Base-by-base conservation (phyloP, 2,797 vertebrate genomes). In the Pyrocephalus nanus region DNA sequence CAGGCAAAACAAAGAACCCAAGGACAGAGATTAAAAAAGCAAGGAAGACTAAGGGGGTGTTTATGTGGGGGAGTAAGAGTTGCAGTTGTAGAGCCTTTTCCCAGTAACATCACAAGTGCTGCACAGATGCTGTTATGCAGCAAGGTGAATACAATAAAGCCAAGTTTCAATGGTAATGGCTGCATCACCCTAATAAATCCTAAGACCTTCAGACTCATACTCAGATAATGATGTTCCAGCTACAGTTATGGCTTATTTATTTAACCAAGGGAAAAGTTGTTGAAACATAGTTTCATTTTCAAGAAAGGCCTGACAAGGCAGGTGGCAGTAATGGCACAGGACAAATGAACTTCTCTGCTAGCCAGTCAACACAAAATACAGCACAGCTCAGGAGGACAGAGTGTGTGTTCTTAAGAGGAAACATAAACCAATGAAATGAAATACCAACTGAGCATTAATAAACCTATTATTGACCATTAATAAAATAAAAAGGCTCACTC, bases 261-360 rank as follows among this genome's bases (percentile, higher is more conserved):
- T 95, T 96, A 96, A 95, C 61, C 88, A 96, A 95, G 94, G 91
- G 86, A 88, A 95, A 91, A 95, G 67, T 76, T 90, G 79, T 81
- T 94, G 92, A 94, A 85, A 79, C 55, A 61, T 48, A 67, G 53
- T 94, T 97, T 94, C 27, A 67, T 91, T 90, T 95, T 86, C 66
- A 67, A 79, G 89, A 73, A 88, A 90, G n/a, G 43, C n/a, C 65
- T 96, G 95, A 96, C 80, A 92, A 91, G 88, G 86, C 82, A 95
- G 77, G 38, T 90, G 93, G 86, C n/a, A 74, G 66, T 75, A 94
- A 92, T 70, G 66, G 62, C 69, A 81, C 34, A 78, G 48, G 81
- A 89, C 73, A 93, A 77, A 96, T 74, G 57, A 92, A 85, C 54
- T 88, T 94, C 74, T 58, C 60, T 0, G 1, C 64, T 57, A 57